phyloP scores from a whole-genome alignment of 1,140 invertebrate genomes.

The Cotesia typhae region DNA sequence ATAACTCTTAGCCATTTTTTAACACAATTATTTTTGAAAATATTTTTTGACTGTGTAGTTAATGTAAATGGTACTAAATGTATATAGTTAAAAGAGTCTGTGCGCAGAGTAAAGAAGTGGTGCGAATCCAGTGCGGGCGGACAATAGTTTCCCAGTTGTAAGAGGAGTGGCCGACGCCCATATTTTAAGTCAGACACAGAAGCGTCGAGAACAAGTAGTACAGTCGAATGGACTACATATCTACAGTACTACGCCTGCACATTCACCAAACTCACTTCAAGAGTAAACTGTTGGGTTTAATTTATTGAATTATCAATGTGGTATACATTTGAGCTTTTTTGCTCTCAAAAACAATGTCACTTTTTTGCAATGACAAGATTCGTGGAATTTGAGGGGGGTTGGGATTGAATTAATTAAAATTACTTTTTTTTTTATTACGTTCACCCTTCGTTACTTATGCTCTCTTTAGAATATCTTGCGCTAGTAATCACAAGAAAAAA shows the following conservation, averaged over 20 bases:
- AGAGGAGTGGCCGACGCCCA: slow-evolving; percentile 58
- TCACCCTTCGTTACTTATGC: too few species aligned
- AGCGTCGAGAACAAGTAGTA: slow-evolving; percentile 52
- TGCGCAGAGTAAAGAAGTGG: slow-evolving; percentile 10
- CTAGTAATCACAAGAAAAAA: too few species aligned
- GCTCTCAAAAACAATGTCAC: not conserved
- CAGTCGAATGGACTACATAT: slow-evolving; percentile 46
- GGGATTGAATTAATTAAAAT: too few species aligned
- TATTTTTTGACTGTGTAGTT: too few species aligned
- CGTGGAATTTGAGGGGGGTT: not conserved
- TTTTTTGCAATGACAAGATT: not conserved
- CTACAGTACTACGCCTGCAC: slow-evolving; percentile 39
- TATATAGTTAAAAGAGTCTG: not conserved
- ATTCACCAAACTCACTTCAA: slow-evolving; percentile 34
- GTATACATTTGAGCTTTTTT: not conserved
- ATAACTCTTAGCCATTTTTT: too few species aligned
- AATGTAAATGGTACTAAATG: too few species aligned
- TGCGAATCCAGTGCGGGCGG: slow-evolving; percentile 8
- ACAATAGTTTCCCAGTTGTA: slow-evolving; percentile 48
- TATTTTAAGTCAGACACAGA: slow-evolving; percentile 64
- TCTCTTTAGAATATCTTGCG: too few species aligned
- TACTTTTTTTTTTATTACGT: too few species aligned
- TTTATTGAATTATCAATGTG: slow-evolving; percentile 49
- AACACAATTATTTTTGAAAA: too few species aligned
- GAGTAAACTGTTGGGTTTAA: slow-evolving; percentile 33